Conservation (phyloP, 1,140 invertebrate genomes). For the Triops cancriformis region DNA sequence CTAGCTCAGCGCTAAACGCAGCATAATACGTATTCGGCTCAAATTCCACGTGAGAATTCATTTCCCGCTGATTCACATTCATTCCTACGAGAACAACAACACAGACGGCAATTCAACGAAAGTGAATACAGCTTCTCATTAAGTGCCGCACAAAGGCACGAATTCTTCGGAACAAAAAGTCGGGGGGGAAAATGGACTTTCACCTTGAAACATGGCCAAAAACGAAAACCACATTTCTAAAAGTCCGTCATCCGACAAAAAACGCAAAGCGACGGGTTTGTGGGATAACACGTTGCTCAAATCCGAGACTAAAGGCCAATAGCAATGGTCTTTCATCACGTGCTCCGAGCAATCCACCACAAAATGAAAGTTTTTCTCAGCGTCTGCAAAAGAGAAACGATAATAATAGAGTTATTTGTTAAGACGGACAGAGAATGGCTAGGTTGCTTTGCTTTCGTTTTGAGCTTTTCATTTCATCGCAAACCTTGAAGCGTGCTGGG, state of each 20-base stretch:
- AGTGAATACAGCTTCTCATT: background rate
- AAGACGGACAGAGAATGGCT: background rate
- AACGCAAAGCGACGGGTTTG: slow-evolving; percentile 75
- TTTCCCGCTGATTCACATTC: slow-evolving; percentile 88
- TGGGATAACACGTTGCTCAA: slow-evolving; percentile 95
- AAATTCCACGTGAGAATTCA: slow-evolving; percentile 87
- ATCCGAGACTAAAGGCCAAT: slow-evolving; percentile 95
- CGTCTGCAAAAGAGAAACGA: slow-evolving; percentile 48
- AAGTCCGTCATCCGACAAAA: slow-evolving; percentile 74
- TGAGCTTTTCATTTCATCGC: slow-evolving; percentile 25
- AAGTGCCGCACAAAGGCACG: background rate
- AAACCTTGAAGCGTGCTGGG: slow-evolving; percentile 73
- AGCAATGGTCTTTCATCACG: slow-evolving; percentile 96
- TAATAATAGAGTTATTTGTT: slow-evolving; percentile 17
- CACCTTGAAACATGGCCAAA: slow-evolving; percentile 86
- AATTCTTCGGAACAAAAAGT: background rate
- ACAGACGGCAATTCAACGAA: background rate
- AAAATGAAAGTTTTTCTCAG: slow-evolving; percentile 68
- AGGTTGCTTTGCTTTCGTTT: background rate
- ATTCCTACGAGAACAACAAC: slow-evolving; percentile 54
- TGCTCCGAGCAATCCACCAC: slow-evolving; percentile 87
- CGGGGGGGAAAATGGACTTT: background rate
- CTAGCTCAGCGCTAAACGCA: slow-evolving; percentile 90
- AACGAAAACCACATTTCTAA: slow-evolving; percentile 92
- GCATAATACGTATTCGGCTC: slow-evolving; percentile 95